Conservation (phyloP, 2,888 invertebrate species). For the Tenthredo scrophulariae region DNA sequence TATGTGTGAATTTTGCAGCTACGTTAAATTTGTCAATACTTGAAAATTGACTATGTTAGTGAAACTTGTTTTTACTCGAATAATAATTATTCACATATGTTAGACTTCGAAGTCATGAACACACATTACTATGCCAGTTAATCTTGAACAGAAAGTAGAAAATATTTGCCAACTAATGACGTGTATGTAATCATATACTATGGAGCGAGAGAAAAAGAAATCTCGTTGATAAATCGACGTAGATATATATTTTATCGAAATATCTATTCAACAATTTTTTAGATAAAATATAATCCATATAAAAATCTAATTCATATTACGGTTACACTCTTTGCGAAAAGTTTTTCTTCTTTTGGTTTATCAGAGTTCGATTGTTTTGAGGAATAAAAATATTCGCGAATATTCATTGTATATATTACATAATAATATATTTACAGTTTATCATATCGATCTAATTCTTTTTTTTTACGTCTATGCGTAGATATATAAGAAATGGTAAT, state of each 20-base stretch:
- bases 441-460: background rate
- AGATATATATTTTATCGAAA: background rate
- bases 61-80: background rate
- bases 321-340: background rate
- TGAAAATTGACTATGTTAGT: background rate
- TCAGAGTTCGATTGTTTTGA: no score
- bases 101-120: background rate
- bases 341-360: background rate
- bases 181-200: background rate
- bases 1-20: background rate
- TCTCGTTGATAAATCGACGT: background rate
- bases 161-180: slow-evolving; percentile 23
- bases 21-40: background rate
- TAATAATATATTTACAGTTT: no score
- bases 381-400: no score
- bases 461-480: background rate
- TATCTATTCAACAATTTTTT: background rate
- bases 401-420: no score
- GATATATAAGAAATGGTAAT: background rate
- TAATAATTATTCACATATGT: background rate
- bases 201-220: background rate
- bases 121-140: background rate
- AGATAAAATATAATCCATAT: background rate
- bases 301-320: no score
- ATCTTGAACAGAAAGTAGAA: background rate